These are phyloP conservation scores for Sapajus apella DNA, from an alignment of 2,113 vertebrate species.

Conservation along the genomic window DNA sequence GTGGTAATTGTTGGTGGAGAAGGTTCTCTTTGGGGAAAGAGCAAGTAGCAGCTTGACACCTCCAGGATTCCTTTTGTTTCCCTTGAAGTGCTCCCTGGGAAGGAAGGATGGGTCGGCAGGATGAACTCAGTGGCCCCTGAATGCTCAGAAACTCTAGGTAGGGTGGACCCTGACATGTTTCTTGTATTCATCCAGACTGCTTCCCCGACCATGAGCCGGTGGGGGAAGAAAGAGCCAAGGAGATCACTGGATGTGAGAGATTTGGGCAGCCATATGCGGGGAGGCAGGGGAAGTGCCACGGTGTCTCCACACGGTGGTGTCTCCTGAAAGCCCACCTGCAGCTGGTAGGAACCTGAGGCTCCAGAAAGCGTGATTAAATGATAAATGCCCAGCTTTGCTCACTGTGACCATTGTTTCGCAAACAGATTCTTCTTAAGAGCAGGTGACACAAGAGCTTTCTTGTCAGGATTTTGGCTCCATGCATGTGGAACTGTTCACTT, in stretches of 20 bases:
- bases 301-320: rapidly evolving
- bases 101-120: background rate
- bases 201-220: rapidly evolving
- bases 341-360: background rate
- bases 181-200: background rate
- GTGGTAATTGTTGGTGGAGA: constrained; percentile 83
- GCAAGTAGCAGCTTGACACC: constrained; percentile 82
- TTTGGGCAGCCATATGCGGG: background rate
- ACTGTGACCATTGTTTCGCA: background rate
- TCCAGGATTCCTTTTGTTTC: constrained; percentile 68
- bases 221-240: background rate
- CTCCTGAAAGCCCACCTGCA: background rate
- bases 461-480: background rate
- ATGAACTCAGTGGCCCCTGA: constrained; percentile 51
- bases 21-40: constrained; percentile 68
- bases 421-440: background rate
- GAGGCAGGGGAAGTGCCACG: background rate
- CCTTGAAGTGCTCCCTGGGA: constrained; percentile 66
- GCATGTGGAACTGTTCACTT: no score
- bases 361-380: background rate
- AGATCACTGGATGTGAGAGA: background rate
- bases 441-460: background rate
- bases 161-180: background rate
- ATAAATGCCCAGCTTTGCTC: background rate
- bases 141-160: constrained; percentile 42